A percentile compares a stretch with the other conserved stretches of the same genome.
These are phyloP conservation scores for Steinernema carpocapsae DNA, from an alignment of 2,888 invertebrate species.

Conservation along the genomic window DNA sequence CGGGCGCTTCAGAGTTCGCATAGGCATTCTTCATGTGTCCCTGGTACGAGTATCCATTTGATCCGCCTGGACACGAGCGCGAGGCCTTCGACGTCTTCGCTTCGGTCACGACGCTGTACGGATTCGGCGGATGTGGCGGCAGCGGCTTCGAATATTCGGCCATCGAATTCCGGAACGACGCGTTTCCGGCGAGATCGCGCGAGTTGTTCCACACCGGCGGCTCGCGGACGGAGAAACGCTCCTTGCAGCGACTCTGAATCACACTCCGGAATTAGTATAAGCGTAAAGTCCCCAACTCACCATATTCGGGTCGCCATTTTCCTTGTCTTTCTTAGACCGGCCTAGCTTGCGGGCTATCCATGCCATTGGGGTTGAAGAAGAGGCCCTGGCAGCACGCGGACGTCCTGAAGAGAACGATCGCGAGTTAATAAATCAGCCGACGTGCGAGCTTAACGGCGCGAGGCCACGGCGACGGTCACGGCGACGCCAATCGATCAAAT, in stretches of 20 bases:
- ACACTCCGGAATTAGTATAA: not conserved
- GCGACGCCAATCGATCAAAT: constrained; percentile 10
- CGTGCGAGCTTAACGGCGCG: not conserved
- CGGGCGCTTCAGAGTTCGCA: not conserved
- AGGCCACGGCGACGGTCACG: not conserved
- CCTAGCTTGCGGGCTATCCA: not conserved
- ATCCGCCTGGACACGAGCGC: constrained; percentile 15
- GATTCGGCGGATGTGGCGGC: constrained; percentile 34
- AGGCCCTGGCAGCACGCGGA: not conserved
- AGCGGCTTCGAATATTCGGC: constrained; percentile 12
- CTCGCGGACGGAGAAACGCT: constrained; percentile 15
- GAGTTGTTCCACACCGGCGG: constrained; percentile 20
- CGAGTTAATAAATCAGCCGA: not conserved
- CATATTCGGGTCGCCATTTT: constrained; percentile 24
- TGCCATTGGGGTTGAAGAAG: not conserved
- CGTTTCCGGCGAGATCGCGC: constrained; percentile 1
- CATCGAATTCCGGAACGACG: constrained; percentile 18
- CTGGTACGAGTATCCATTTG: not conserved
- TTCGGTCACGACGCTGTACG: constrained; percentile 38
- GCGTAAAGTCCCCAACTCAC: not conserved
- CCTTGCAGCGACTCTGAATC: constrained; percentile 18
- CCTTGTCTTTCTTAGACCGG: constrained; percentile 20
- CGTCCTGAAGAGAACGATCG: not conserved
- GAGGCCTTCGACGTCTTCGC: constrained; percentile 33
- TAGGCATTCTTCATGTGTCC: not conserved